These are phyloP conservation scores for Crematogaster levior DNA, from an alignment of 2,888 invertebrate species.

Conservation along the genomic window DNA sequence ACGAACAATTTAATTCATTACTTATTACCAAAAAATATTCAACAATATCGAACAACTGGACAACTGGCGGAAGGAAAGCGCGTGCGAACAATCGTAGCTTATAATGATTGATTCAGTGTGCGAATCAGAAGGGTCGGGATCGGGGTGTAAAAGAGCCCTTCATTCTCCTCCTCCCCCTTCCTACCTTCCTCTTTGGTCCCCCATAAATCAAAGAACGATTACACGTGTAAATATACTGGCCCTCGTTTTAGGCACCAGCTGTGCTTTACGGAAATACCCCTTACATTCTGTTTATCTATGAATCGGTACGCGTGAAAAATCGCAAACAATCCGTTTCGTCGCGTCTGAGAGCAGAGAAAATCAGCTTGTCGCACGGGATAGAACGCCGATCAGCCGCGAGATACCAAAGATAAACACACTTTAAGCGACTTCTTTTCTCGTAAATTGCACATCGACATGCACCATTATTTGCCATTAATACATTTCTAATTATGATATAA, in stretches of 20 bases:
- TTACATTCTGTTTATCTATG: slow-evolving; percentile 62
- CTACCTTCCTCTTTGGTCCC: slow-evolving; percentile 33
- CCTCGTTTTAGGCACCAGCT: slow-evolving; percentile 59
- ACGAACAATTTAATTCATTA: neutral
- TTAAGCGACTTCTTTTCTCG: neutral
- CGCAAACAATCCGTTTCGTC: slow-evolving; percentile 42
- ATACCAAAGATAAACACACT: slow-evolving; percentile 20
- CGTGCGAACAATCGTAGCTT: slow-evolving; percentile 44
- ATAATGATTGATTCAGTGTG: slow-evolving; percentile 61
- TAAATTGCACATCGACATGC: neutral
- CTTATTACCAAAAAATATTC: neutral
- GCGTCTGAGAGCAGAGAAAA: slow-evolving; percentile 38
- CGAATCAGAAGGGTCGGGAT: slow-evolving; percentile 38
- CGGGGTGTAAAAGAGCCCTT: slow-evolving; percentile 51
- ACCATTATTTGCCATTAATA: neutral
- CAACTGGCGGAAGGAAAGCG: slow-evolving; percentile 30
- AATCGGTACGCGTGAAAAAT: slow-evolving; percentile 67
- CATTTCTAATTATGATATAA: neutral
- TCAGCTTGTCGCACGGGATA: neutral
- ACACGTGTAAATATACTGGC: slow-evolving; percentile 74
- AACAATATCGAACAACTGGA: neutral
- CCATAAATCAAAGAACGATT: slow-evolving; percentile 75
- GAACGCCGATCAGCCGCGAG: slow-evolving; percentile 24
- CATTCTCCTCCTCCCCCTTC: neutral
- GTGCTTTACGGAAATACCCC: slow-evolving; percentile 62